Percentiles rank a stretch among this genome's conserved stretches.
Evolutionary conservation across 2,113 vertebrate genomes (phyloP).

Genomic region (Salvelinus sp.): DNA sequence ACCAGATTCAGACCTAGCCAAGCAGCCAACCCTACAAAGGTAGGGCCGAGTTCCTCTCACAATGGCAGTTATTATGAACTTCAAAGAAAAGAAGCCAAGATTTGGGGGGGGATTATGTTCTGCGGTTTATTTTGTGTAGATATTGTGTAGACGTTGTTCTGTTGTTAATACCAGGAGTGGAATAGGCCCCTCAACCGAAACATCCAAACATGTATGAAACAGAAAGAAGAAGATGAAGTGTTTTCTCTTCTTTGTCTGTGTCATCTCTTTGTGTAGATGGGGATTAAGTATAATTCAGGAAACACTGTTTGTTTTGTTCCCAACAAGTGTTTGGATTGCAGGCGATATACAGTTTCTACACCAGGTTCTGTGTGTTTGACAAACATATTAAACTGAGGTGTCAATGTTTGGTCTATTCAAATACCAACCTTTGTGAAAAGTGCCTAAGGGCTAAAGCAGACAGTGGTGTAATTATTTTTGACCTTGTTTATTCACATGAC

Average conservation of each 20-base stretch:
- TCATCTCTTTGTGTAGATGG: slow-evolving; percentile 39
- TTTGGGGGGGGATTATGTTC: slow-evolving; percentile 47
- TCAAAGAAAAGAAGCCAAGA: slow-evolving; percentile 57
- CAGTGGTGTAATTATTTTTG: too few species aligned
- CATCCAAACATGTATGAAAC: slow-evolving; percentile 36
- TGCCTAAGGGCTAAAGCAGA: too few species aligned
- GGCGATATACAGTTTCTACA: slow-evolving; percentile 16
- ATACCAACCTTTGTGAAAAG: background rate
- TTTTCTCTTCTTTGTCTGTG: slow-evolving; percentile 37
- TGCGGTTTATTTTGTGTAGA: slow-evolving; percentile 49
- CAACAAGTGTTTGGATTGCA: slow-evolving; percentile 27
- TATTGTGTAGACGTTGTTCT: slow-evolving; percentile 35
- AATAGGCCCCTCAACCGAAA: slow-evolving; percentile 18
- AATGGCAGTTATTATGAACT: slow-evolving; percentile 57
- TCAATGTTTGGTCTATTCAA: background rate
- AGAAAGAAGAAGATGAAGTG: slow-evolving; percentile 46
- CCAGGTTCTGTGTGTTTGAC: slow-evolving; percentile 21
- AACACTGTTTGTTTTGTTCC: slow-evolving; percentile 49
- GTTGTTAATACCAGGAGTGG: slow-evolving; percentile 44
- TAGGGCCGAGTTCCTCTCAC: slow-evolving; percentile 26
- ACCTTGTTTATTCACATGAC: too few species aligned
- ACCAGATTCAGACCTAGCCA: slow-evolving; percentile 35
- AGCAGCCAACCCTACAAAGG: slow-evolving; percentile 37
- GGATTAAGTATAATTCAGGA: slow-evolving; percentile 27
- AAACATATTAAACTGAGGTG: slow-evolving; percentile 12